Percentiles rank a stretch among this genome's conserved stretches.
phyloP scores from a whole-genome alignment of 2,797 vertebrate genomes.

The Acipenser ruthenus region DNA sequence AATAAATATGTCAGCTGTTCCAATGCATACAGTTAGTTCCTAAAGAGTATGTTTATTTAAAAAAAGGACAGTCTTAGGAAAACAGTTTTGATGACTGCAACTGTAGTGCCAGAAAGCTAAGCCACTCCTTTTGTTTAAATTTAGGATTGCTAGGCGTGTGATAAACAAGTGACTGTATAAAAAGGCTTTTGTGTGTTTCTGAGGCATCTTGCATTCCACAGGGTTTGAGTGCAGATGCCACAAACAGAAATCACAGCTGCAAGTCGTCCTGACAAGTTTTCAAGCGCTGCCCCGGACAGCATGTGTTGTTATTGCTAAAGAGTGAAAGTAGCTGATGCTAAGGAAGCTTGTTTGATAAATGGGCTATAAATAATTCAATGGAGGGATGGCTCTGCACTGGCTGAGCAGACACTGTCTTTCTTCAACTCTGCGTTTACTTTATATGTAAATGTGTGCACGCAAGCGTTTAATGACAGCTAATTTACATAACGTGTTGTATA shows the following conservation, averaged over 20 bases:
- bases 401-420: too few species aligned
- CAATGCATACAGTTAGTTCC: too few species aligned
- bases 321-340: conserved; percentile 11
- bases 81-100: too few species aligned
- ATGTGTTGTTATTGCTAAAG: conserved; percentile 22
- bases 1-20: too few species aligned
- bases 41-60: too few species aligned
- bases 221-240: conserved; percentile 24
- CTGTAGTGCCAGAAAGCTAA: conserved; percentile 1
- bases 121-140: conserved; percentile 15
- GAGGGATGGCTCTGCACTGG: background rate
- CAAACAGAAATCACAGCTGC: conserved; percentile 29
- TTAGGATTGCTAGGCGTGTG: background rate
- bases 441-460: too few species aligned
- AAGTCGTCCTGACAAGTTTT: conserved; percentile 7
- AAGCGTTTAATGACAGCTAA: too few species aligned
- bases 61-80: too few species aligned
- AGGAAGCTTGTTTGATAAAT: background rate
- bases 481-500: too few species aligned
- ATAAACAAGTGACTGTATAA: conserved; percentile 22
- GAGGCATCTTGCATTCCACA: conserved; percentile 14
- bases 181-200: conserved; percentile 20
- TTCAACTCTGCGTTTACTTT: too few species aligned
- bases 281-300: background rate
- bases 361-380: background rate